Percentiles rank a stretch among this genome's conserved stretches.
phyloP scores from a whole-genome alignment of 53 echinoderm and acorn worm genomes.

The Paracentrotus lividus region DNA sequence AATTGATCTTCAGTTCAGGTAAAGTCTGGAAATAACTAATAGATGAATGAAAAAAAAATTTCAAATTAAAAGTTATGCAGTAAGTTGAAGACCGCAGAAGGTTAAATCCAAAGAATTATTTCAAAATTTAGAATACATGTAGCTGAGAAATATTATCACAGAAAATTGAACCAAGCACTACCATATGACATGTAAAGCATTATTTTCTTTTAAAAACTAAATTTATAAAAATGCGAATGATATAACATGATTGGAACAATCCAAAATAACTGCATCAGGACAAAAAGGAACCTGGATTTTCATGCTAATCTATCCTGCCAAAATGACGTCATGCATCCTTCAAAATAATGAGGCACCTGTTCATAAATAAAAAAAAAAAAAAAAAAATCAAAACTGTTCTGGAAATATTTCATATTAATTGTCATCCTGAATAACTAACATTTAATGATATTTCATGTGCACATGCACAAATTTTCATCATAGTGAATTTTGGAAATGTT shows the following conservation, averaged over 20 bases:
- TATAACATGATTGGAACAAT: neutral
- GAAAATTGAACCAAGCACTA: too few relatives aligned
- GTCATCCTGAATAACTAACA: neutral
- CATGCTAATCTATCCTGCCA: neutral
- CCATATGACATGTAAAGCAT: too few relatives aligned
- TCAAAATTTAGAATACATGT: too few relatives aligned
- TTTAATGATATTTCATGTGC: neutral
- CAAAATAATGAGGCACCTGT: neutral
- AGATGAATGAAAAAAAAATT: too few relatives aligned
- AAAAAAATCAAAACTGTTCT: neutral
- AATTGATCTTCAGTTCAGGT: too few relatives aligned
- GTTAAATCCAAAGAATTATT: too few relatives aligned
- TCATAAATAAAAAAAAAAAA: neutral
- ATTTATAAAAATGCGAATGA: neutral
- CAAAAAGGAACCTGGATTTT: neutral
- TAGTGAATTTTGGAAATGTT: neutral
- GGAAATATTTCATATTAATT: neutral
- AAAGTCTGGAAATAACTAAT: too few relatives aligned
- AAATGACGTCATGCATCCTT: neutral
- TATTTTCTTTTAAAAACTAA: too few relatives aligned
- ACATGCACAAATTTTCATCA: conserved; percentile 19
- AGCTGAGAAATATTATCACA: too few relatives aligned
- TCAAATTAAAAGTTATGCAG: too few relatives aligned
- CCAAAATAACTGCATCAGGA: neutral
- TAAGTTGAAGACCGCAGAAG: too few relatives aligned